Conservation (phyloP, 1,140 invertebrate genomes). For the Lethrus apterus region DNA sequence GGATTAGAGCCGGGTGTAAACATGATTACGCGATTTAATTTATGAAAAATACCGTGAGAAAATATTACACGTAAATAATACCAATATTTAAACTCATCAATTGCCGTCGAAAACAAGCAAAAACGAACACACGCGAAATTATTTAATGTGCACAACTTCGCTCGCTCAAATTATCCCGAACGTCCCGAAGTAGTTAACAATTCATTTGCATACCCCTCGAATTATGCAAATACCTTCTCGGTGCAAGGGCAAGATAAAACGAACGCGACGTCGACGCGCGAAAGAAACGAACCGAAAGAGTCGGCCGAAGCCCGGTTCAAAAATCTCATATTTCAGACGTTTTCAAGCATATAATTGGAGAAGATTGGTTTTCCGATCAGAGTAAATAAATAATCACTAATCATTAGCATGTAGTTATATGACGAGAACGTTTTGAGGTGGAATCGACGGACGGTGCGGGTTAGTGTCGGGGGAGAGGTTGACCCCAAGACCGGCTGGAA, state of each 20-base stretch:
- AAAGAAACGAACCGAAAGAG: neutral
- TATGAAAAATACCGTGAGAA: too few relatives aligned
- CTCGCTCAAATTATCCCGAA: too few relatives aligned
- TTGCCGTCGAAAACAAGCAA: too few relatives aligned
- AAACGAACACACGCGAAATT: too few relatives aligned
- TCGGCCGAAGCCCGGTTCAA: neutral
- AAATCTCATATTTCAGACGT: conserved; percentile 1
- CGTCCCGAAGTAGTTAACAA: too few relatives aligned
- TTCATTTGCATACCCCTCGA: too few relatives aligned
- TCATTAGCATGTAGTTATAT: conserved; percentile 9
- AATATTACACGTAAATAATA: too few relatives aligned
- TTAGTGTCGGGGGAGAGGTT: neutral
- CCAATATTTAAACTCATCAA: too few relatives aligned
- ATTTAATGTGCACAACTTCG: too few relatives aligned
- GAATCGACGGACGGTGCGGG: neutral
- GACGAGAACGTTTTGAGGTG: neutral
- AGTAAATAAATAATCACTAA: conserved; percentile 13
- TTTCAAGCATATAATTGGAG: conserved; percentile 10
- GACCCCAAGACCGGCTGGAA: conserved; percentile 7
- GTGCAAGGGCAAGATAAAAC: neutral
- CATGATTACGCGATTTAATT: too few relatives aligned
- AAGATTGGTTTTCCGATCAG: conserved; percentile 10
- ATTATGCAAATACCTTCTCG: conserved; percentile 7
- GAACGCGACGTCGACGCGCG: neutral
- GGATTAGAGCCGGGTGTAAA: too few relatives aligned